These are phyloP conservation scores for Bos indicus DNA, from an alignment of 2,113 vertebrate genomes.

Conservation along the genomic window DNA sequence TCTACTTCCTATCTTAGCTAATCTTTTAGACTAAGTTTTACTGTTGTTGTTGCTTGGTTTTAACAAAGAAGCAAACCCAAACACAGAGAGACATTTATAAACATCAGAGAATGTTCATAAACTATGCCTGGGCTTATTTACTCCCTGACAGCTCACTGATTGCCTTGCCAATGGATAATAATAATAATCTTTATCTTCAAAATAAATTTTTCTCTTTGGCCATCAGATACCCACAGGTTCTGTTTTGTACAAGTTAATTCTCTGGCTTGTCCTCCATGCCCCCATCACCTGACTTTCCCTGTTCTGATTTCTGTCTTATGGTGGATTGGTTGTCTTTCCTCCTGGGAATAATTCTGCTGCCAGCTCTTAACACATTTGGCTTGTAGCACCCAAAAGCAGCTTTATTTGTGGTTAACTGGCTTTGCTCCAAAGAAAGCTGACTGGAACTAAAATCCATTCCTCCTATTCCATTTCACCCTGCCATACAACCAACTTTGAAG, in stretches of 20 bases:
- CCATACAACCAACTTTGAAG: neutral
- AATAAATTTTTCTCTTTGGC: neutral
- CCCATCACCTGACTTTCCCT: neutral
- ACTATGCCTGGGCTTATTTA: neutral
- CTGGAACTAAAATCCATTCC: neutral
- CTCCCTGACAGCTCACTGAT: neutral
- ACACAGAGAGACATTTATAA: neutral
- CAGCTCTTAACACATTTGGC: neutral
- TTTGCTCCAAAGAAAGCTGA: neutral
- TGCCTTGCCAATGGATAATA: neutral
- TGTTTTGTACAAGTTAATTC: neutral
- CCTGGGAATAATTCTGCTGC: neutral
- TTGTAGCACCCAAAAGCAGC: neutral
- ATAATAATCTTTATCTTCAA: neutral
- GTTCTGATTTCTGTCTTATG: neutral
- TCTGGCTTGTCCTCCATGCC: neutral
- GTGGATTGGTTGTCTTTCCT: neutral
- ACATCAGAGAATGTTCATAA: neutral
- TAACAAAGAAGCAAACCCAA: neutral
- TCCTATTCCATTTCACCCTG: neutral
- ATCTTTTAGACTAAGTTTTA: neutral
- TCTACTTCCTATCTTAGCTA: neutral
- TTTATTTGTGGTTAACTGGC: neutral
- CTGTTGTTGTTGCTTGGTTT: neutral
- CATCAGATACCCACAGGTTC: neutral